These are phyloP conservation scores for Pseudopleuronectes americanus DNA, from an alignment of 2,797 vertebrate species.

Conservation along the genomic window DNA sequence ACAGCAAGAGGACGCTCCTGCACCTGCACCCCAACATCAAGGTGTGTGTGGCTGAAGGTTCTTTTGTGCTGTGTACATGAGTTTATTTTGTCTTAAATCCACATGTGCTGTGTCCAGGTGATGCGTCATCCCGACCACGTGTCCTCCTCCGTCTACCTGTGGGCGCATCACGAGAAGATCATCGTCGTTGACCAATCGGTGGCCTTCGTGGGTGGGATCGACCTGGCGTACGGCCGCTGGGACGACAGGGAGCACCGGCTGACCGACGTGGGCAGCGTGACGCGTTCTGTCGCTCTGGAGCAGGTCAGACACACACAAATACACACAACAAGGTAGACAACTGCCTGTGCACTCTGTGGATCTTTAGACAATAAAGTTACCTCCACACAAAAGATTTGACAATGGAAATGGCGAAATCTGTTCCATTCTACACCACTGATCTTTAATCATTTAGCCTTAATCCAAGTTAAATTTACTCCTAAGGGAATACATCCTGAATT, in stretches of 20 bases:
- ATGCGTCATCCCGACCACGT: conserved; percentile 99
- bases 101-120: conserved; percentile 81
- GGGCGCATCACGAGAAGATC: conserved; percentile 98
- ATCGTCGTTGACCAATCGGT: conserved; percentile 94
- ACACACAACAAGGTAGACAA: not conserved
- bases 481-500: not conserved
- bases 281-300: conserved; percentile 80
- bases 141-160: conserved; percentile 95
- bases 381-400: no score
- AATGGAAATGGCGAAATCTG: no score
- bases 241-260: conserved; percentile 95
- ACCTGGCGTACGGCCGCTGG: conserved; percentile 97
- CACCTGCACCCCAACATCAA: conserved; percentile 94
- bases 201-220: conserved; percentile 96
- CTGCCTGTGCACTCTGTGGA: not conserved
- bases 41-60: conserved; percentile 73
- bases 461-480: no score
- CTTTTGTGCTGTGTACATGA: no score
- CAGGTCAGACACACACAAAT: conserved; percentile 65
- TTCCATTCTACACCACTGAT: no score
- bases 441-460: no score
- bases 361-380: no score
- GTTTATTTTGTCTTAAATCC: not conserved
- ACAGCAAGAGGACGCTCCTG: conserved; percentile 93
- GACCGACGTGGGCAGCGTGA: conserved; percentile 96